These are phyloP conservation scores for Stenoptilia bipunctidactyla DNA, from an alignment of 2,888 invertebrate species.

Conservation along the genomic window DNA sequence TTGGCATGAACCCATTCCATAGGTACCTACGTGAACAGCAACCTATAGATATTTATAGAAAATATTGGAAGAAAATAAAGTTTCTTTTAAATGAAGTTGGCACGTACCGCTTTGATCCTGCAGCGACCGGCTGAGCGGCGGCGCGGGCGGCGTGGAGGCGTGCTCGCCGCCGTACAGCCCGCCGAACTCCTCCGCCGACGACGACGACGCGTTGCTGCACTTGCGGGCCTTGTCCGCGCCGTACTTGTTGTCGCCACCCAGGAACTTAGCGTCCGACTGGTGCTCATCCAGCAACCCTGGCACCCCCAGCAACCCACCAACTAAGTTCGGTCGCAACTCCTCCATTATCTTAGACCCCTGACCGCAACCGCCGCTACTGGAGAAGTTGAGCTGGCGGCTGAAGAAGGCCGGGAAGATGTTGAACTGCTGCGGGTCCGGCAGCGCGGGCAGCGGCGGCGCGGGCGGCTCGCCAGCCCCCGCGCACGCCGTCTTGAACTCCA, in stretches of 20 bases:
- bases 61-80: too few species aligned
- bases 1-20: too few species aligned
- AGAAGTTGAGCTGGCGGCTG: conserved; percentile 89
- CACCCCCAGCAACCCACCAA: conserved; percentile 82
- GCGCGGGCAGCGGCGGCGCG: conserved; percentile 69
- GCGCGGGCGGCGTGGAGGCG: conserved; percentile 78
- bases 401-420: conserved; percentile 94
- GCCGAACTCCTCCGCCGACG: conserved; percentile 90
- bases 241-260: conserved; percentile 64
- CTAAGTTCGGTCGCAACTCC: conserved; percentile 85
- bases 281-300: conserved; percentile 86
- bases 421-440: conserved; percentile 83
- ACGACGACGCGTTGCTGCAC: conserved; percentile 82
- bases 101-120: conserved; percentile 72
- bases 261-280: conserved; percentile 69
- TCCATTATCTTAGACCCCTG: conserved; percentile 87
- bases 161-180: conserved; percentile 84
- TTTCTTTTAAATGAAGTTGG: too few species aligned
- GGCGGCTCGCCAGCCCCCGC: conserved; percentile 67
- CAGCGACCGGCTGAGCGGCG: conserved; percentile 61
- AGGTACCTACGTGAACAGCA: too few species aligned
- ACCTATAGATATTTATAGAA: too few species aligned
- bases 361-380: conserved; percentile 76
- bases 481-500: conserved; percentile 86
- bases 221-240: conserved; percentile 73